Evolutionary conservation across 2,888 invertebrate genomes (phyloP), one percentile per base, ranked within the genome.

Genomic region (Gnatocerus cornutus): DNA sequence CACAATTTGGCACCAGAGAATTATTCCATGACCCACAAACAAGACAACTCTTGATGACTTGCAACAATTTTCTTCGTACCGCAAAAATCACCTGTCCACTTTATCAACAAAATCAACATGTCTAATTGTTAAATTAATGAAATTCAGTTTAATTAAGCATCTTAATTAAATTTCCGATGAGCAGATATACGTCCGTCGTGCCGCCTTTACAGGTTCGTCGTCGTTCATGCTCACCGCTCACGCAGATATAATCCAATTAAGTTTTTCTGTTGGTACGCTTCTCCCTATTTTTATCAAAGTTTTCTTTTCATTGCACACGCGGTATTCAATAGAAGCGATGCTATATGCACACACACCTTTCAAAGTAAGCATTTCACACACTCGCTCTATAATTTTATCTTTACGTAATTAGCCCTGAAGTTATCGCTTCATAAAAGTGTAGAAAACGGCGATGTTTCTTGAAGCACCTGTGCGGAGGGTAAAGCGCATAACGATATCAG

Each of bases 371-470:
- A 21, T 65, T 55, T 56, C 63, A 63, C 63, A 52, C 48, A 46
- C 56, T 12, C 45, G 33, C 50, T 55, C 56, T 63, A 56, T 56
- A 68, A 68, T 63, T 68, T 68, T 62, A 68, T 62, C 46, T 68
- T 55, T 43, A 62, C 62, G 68, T 68, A 68, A 68, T 68, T 68
- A 68, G 48, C 62, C 68, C 62, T 68, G 68, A 68, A 62, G 68
- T 68, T 68, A 62, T 63, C 68, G 55, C 13, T 39, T 65, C 55
- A 55, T 46, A 55, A 13, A 53, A 21, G 27, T 13, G 5, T n/a
- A 7, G 46, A 45, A n/a, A 27, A 33, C 30, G 13, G 10, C 45
- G 53, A 16, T 41, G 59, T 45, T 46, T 62, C 41, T 53, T 30
- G 39, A 65, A 65, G 46, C 65, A 65, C 65, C 65, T 65, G 65